Evolutionary conservation across 2,797 vertebrate genomes (phyloP), one percentile per base, ranked within the genome.

Genomic region (Hybognathus amarus): DNA sequence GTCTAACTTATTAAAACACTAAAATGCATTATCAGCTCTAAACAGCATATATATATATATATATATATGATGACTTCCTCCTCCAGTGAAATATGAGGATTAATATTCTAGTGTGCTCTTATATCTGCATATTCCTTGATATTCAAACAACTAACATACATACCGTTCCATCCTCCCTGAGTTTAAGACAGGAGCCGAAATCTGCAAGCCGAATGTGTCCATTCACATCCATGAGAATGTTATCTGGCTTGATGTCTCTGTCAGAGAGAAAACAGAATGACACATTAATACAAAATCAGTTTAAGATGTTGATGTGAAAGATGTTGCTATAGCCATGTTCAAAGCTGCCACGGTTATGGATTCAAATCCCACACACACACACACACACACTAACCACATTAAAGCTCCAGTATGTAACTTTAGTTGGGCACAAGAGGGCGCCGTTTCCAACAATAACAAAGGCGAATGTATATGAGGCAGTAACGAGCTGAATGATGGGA

Each of bases 161-260:
- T 93, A 99, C 98, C 90, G 97, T 99, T 94, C 98, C 98, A 87
- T 99, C 98, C 93, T 98, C 97, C 95, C 98, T 98, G 86, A 99
- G 95, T 90, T 97, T 99, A 88, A 99, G 96, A 92, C 98, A 99
- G 91, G 98, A 99, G 90, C 98, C 98, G 85, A 99, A 99, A 93
- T 99, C 98, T 84, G 98, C 98, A 92, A 99, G 95, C 80, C 98
- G 95, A 94, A 99, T 98, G 92, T 99, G 98, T 89, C 98, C 98
- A 67, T 99, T 99, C 95, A 98, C 95, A 93, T 99, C 98, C 95
- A 99, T 93, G 88, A 99, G 92, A 89, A 99, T 97, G 92, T 99
- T 99, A 92, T 99, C 97, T 33, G 98, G 98, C 88, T 99, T 99
- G 85, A 99, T 99, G 93, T 99, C 98, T 91, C 98, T 99, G 93